Evolutionary conservation across 2,113 vertebrate species (phyloP).

Genomic region (Ursus arctos): DNA sequence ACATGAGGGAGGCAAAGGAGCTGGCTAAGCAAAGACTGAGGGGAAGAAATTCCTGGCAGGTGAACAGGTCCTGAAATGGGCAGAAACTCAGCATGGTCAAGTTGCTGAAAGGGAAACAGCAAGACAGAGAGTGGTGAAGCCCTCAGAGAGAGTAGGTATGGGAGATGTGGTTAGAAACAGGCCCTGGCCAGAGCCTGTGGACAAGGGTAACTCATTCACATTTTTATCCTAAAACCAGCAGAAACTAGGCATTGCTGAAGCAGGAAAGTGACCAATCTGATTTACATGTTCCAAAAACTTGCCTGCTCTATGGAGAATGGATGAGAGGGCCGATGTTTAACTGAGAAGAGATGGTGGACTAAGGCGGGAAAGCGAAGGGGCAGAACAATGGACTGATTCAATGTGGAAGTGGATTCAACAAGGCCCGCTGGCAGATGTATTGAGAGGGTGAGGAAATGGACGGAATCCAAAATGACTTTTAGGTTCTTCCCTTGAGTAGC

Average conservation of each 20-base stretch:
- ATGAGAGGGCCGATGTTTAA: neutral
- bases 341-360: neutral
- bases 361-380: neutral
- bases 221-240: neutral
- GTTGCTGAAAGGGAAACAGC: neutral
- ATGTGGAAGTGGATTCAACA: neutral
- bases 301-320: neutral
- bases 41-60: neutral
- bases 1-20: neutral
- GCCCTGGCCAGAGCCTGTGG: neutral
- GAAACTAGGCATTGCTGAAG: neutral
- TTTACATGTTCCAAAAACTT: neutral
- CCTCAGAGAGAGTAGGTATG: fast-evolving
- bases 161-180: neutral
- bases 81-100: neutral
- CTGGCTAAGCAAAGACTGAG: neutral
- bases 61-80: neutral
- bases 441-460: neutral
- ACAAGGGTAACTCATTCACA: neutral
- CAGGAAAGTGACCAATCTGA: neutral
- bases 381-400: neutral
- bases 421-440: neutral
- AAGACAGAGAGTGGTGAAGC: neutral
- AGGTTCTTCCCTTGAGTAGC: neutral
- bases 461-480: neutral